Base-by-base conservation (phyloP, 2,113 vertebrate species). In the Heterocephalus glaber region DNA sequence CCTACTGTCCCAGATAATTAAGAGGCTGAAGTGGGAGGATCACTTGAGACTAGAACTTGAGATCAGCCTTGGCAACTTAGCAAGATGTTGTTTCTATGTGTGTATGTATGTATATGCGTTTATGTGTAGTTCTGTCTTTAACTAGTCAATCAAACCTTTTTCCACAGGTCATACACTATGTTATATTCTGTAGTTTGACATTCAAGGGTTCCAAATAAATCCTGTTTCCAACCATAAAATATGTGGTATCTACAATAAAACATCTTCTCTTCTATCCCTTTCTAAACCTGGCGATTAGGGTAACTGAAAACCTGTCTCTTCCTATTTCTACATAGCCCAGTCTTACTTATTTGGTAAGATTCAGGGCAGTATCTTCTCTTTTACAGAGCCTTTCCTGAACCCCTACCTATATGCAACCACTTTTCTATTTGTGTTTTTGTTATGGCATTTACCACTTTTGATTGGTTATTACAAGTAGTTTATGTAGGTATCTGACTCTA, bases 381-480 rank as follows among this genome's bases (percentile, higher is more conserved):
- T 54, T 65, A 90, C 16, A 82, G 44, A 63, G 58, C 6, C 44
- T 47, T 86, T 87, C 65, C 66, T 89, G 54, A 76, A 52, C 56
- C 28, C 7, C 60, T 17, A 83, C 60, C 33, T 77, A 91, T 95
- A 90, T 33, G 44, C 22, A 61, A 14, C 49, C 52, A 56, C 41
- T 72, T 52, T 82, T 0, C 28, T 87, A 61, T 91, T 41, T 52
- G 14, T 56, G n/a, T 56, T 56, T 91, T 84, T 72, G 30, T 66
- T 60, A 89, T 4, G 4, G 52, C 17, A 74, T 17, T 28, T 61
- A 82, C 13, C 65, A 60, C 33, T 72, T 82, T 83, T 81, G 89
- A 8, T 68, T 80, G 44, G 61, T 85, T 83, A 79, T 79, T 93
- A 68, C 19, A 91, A 79, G n/a, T 93, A n/a, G 72, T 77, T 91